Evolutionary conservation across 1,140 invertebrate genomes (phyloP).

Genomic region (Augochlora pura): DNA sequence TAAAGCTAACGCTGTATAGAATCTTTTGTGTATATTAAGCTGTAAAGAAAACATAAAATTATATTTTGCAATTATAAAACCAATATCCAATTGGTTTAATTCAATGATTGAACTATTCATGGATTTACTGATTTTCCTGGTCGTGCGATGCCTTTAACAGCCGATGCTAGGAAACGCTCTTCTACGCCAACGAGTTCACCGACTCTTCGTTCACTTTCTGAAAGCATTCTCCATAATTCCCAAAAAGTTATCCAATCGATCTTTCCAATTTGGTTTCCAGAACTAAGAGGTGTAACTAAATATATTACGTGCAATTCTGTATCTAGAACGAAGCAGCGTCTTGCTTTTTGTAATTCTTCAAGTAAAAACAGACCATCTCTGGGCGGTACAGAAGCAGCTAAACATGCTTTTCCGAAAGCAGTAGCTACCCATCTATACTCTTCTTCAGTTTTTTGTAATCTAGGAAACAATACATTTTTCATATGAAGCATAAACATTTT

Average conservation of each 20-base stretch:
- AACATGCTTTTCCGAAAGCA: constrained; percentile 93
- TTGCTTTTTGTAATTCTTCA: constrained; percentile 93
- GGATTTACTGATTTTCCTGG: constrained; percentile 79
- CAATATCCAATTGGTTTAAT: background rate
- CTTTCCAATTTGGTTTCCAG: constrained; percentile 87
- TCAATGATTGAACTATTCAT: background rate
- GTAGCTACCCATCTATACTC: constrained; percentile 87
- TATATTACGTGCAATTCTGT: constrained; percentile 98
- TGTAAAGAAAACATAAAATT: constrained; percentile 44
- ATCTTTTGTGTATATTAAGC: constrained; percentile 84
- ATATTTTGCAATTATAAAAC: background rate
- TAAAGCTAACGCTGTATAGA: constrained; percentile 95
- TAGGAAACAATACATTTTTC: constrained; percentile 18
- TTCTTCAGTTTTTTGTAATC: constrained; percentile 61
- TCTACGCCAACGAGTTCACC: constrained; percentile 94
- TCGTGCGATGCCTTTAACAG: constrained; percentile 86
- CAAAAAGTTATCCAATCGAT: constrained; percentile 95
- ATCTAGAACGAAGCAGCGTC: constrained; percentile 94
- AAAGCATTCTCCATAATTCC: constrained; percentile 91
- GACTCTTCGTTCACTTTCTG: constrained; percentile 90
- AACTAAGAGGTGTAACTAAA: constrained; percentile 93
- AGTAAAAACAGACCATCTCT: constrained; percentile 94
- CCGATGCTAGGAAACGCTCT: constrained; percentile 92
- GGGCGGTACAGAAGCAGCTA: constrained; percentile 95
- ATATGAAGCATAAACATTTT: constrained; percentile 1